Evolutionary conservation across 2,797 vertebrate species (phyloP).

Genomic region (Oreonectes daqikongensis): DNA sequence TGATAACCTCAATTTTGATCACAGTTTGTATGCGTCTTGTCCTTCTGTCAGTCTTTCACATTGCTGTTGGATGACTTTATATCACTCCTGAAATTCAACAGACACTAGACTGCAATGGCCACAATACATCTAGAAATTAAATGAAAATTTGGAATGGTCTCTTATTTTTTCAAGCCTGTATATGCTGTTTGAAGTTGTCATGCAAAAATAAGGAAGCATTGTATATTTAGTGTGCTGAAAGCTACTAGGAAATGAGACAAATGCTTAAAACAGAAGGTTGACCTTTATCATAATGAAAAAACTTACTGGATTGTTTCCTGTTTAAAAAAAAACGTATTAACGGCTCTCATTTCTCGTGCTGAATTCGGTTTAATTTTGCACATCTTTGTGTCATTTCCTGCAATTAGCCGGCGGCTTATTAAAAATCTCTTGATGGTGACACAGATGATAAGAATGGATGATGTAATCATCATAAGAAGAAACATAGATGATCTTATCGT

Average conservation of each 20-base stretch:
- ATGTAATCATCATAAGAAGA: background rate
- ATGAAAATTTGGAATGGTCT: too few species aligned
- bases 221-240: background rate
- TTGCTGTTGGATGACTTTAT: too few species aligned
- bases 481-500: background rate
- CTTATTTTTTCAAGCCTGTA: too few species aligned
- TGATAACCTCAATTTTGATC: too few species aligned
- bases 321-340: conserved; percentile 36
- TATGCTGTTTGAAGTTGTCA: too few species aligned
- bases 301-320: conserved; percentile 35
- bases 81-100: too few species aligned
- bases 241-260: background rate
- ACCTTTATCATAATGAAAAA: conserved; percentile 50
- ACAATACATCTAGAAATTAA: too few species aligned
- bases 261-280: conserved; percentile 15
- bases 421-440: conserved; percentile 28
- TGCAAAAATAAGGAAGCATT: too few species aligned
- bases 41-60: too few species aligned
- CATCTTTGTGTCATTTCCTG: conserved; percentile 13
- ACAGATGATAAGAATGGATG: conserved; percentile 7
- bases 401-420: conserved; percentile 44
- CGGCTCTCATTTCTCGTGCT: conserved; percentile 17
- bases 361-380: conserved; percentile 14
- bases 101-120: too few species aligned
- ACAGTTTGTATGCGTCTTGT: too few species aligned